A percentile compares a stretch with the other conserved stretches of the same genome.
These are phyloP conservation scores for Vidua macroura DNA, from an alignment of 2,113 vertebrate species.

Conservation along the genomic window DNA sequence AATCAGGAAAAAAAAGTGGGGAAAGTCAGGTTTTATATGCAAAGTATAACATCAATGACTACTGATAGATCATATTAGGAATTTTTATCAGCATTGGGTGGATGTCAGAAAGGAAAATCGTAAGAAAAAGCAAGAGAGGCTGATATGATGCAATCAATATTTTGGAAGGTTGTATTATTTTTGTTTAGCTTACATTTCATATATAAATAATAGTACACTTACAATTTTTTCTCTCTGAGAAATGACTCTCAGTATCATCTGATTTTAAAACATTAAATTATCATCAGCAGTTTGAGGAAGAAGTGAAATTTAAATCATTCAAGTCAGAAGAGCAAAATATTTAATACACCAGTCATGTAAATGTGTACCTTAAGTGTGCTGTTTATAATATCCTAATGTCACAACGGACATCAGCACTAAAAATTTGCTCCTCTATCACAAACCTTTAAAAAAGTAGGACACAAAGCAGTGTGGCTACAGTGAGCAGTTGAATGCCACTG, in stretches of 20 bases:
- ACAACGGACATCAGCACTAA: neutral
- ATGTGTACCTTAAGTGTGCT: neutral
- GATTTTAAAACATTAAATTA: slow-evolving; percentile 41
- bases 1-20: neutral
- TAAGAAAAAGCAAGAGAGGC: neutral
- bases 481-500: neutral
- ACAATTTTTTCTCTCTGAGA: neutral
- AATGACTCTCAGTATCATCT: neutral
- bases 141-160: neutral
- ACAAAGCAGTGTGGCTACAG: neutral
- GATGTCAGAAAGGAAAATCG: neutral
- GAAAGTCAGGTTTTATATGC: neutral
- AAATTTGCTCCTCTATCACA: neutral
- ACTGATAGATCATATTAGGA: neutral
- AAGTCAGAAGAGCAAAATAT: neutral
- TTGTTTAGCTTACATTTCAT: neutral
- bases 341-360: neutral
- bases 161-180: neutral
- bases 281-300: slow-evolving; percentile 9
- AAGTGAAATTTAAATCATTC: slow-evolving; percentile 1
- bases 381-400: neutral
- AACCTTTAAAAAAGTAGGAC: neutral
- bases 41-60: neutral
- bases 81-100: neutral
- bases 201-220: neutral